Evolutionary conservation across 1,140 invertebrate genomes (phyloP).

Genomic region (Goniozus legneri): DNA sequence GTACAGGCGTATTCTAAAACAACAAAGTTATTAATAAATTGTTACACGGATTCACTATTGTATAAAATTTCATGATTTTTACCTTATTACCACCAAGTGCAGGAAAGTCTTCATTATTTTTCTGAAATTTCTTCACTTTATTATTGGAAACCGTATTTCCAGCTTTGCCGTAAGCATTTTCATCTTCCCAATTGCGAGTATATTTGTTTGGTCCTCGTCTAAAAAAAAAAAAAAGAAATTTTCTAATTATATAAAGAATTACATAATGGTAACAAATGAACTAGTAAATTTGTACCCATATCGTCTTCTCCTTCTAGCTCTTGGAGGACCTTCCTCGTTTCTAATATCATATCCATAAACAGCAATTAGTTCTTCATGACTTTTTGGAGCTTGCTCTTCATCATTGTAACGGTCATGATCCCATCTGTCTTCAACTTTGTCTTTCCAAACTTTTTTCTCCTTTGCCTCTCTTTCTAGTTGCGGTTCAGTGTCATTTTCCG

Average conservation of each 20-base stretch:
- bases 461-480: conserved; percentile 47
- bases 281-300: conserved; percentile 66
- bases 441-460: conserved; percentile 61
- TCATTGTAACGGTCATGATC: conserved; percentile 87
- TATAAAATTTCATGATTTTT: conserved; percentile 15
- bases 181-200: conserved; percentile 87
- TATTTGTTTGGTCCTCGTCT: conserved; percentile 89
- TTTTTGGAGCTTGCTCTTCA: conserved; percentile 79
- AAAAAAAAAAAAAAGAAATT: conserved; percentile 10
- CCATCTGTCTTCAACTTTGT: conserved; percentile 72
- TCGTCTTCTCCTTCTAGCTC: conserved; percentile 76
- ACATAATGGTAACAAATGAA: neutral
- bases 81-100: conserved; percentile 43
- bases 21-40: neutral
- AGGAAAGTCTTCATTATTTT: conserved; percentile 49
- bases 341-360: conserved; percentile 94
- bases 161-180: conserved; percentile 73
- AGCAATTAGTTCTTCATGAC: conserved; percentile 78
- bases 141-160: conserved; percentile 26
- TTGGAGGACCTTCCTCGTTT: conserved; percentile 85
- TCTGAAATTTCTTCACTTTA: conserved; percentile 29
- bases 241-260: conserved; percentile 7
- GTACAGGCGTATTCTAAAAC: conserved; percentile 21
- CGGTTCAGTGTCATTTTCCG: conserved; percentile 41
- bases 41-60: neutral